Base-by-base conservation (phyloP, 2,888 invertebrate genomes). In the Merodon equestris region DNA sequence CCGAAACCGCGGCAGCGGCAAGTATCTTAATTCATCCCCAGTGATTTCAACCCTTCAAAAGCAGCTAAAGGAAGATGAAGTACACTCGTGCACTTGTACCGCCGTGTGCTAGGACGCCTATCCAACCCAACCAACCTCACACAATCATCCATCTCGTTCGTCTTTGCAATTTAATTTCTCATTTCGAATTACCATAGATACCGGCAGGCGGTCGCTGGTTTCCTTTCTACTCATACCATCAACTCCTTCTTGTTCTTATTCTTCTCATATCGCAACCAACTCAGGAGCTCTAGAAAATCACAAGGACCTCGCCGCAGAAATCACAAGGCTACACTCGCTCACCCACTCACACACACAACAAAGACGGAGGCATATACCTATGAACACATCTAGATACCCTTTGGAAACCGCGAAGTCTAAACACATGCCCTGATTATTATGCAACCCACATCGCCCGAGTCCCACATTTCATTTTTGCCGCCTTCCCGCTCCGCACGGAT, bases 111-210 rank as follows among this genome's bases (percentile, higher is more conserved):
- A n/a, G n/a, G n/a, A n/a, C n/a, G n/a, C n/a, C n/a, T n/a, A n/a
- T 10, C 47, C 45, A 48, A 1, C 19, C 56, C 57, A 14, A 15
- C n/a, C n/a, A 1, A 70, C 5, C 63, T 44, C 51, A 34, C 7
- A 27, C 27, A 27, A 27, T 27, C 48, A 53, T 53, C 45, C 66
- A 66, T 63, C 40, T 40, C 40, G 40, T 40, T 40, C 58, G 63
- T 64, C 64, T 64, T n/a, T 74, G 74, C 74, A 79, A 79, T 79
- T 79, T 79, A 79, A 79, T 79, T 79, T 74, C 79, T 70, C 73
- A 79, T 79, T 74, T 79, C 64, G 63, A 79, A 74, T 79, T 79
- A 73, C 68, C 79, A 73, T 74, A 79, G 79, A 79, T 74, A 79
- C 68, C 68, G 67, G 42, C 71, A 67, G 77, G 47, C 48, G 40